phyloP scores from a whole-genome alignment of 2,797 vertebrate species.

The Acanthis flammea region DNA sequence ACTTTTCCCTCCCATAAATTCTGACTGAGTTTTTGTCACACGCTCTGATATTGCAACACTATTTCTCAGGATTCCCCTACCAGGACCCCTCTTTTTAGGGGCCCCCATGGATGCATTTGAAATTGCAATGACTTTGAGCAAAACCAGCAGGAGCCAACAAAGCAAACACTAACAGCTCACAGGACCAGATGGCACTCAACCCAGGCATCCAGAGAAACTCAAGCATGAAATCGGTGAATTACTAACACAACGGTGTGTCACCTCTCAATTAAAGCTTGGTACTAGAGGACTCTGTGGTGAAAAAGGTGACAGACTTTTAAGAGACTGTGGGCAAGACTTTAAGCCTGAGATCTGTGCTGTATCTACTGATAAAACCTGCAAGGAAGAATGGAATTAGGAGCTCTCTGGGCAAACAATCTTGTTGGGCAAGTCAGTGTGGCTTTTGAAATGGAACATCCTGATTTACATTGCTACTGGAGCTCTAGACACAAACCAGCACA shows the following conservation, averaged over 20 bases:
- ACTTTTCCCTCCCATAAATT: background rate
- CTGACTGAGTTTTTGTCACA: background rate
- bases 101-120: background rate
- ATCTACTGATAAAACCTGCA: background rate
- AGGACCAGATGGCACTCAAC: background rate
- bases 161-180: background rate
- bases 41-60: background rate
- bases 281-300: background rate
- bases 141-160: background rate
- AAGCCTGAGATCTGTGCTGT: background rate
- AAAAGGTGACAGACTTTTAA: background rate
- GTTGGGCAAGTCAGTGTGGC: background rate
- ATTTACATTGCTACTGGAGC: background rate
- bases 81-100: background rate
- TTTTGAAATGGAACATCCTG: background rate
- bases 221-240: background rate
- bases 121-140: background rate
- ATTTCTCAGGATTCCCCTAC: background rate
- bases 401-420: background rate
- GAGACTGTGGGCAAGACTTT: background rate
- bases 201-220: background rate
- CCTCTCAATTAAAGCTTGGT: conserved; percentile 19
- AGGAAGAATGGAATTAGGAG: background rate
- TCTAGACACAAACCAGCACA: background rate
- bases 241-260: background rate